Evolutionary conservation across 2,113 vertebrate genomes (phyloP).

Genomic region (Ceratotherium simum): DNA sequence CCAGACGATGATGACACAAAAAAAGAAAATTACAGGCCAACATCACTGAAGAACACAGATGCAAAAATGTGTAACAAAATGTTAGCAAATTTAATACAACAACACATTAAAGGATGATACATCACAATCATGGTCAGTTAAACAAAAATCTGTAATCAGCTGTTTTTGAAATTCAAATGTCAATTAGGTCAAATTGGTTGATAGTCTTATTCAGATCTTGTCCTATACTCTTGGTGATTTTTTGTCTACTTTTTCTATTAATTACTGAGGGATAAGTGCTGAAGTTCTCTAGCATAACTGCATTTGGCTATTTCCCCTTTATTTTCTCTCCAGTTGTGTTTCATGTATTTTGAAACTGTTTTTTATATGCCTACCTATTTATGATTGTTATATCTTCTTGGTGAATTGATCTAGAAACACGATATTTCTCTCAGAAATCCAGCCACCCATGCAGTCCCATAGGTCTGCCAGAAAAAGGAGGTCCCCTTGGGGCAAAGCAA

Average conservation of each 20-base stretch:
- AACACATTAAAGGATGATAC: too few relatives aligned
- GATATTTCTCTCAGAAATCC: background rate
- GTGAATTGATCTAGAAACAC: background rate
- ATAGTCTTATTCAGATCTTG: background rate
- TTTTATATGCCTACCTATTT: background rate
- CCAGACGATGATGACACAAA: too few relatives aligned
- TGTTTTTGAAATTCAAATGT: background rate
- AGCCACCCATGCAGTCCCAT: background rate
- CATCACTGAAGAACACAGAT: too few relatives aligned
- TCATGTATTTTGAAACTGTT: background rate
- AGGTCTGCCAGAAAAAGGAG: background rate
- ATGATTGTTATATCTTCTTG: background rate
- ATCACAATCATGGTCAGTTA: background rate
- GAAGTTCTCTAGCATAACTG: background rate
- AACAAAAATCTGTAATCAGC: background rate
- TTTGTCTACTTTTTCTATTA: background rate
- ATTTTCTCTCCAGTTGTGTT: background rate
- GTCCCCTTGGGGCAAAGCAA: background rate
- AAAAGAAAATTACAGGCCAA: too few relatives aligned
- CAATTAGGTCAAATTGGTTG: background rate
- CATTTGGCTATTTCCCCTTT: background rate
- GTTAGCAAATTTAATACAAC: too few relatives aligned
- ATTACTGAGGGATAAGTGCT: background rate
- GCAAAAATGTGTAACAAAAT: too few relatives aligned
- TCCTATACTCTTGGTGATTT: background rate